Conservation (phyloP, 2,113 vertebrate genomes). For the Gymnorhina tibicen region DNA sequence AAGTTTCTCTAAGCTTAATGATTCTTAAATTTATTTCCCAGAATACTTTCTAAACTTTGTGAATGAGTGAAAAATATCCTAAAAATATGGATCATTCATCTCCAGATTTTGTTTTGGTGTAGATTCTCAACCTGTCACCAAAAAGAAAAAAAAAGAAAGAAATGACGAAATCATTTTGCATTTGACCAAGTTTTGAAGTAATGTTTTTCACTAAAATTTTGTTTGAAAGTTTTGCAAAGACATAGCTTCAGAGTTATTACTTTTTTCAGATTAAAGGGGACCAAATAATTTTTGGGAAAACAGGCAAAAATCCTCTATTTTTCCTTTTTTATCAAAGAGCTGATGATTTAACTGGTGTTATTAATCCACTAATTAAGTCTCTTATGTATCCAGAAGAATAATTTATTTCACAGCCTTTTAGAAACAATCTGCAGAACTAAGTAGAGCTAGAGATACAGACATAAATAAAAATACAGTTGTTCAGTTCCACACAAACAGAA, state of each 20-base stretch:
- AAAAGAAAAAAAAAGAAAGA: not conserved
- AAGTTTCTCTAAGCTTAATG: not conserved
- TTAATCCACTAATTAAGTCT: not conserved
- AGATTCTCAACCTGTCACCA: not conserved
- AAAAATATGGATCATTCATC: not conserved
- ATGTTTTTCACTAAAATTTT: not conserved
- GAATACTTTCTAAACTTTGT: not conserved
- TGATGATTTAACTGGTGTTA: not conserved
- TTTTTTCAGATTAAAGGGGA: not conserved
- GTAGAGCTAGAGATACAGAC: not conserved
- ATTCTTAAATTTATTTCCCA: not conserved
- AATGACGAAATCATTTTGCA: accelerated
- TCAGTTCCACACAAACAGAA: not conserved
- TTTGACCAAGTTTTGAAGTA: not conserved
- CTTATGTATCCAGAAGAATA: not conserved
- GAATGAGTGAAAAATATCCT: not conserved
- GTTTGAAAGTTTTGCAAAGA: not conserved
- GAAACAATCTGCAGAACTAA: not conserved
- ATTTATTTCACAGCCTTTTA: not conserved
- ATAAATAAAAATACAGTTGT: not conserved
- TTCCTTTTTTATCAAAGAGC: not conserved
- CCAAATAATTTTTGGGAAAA: not conserved
- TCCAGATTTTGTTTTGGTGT: not conserved
- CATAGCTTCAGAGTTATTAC: not conserved
- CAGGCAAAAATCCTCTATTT: not conserved